Conservation (phyloP, 2,888 invertebrate genomes). For the Cactoblastis cactorum region DNA sequence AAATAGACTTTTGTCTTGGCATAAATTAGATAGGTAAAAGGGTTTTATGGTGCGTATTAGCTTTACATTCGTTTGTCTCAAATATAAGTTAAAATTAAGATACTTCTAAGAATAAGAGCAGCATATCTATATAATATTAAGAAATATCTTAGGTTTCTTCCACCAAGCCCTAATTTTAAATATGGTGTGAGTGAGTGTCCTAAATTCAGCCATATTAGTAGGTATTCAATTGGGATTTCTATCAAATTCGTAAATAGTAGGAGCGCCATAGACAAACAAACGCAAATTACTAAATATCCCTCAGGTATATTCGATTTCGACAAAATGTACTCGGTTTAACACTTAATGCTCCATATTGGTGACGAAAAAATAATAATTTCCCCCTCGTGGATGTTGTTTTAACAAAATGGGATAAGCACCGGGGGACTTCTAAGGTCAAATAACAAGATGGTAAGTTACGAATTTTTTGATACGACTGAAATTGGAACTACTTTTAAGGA, state of each 20-base stretch:
- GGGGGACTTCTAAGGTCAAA: not conserved
- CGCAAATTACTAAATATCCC: slow-evolving; percentile 6
- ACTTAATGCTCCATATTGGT: not conserved
- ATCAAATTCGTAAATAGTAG: not conserved
- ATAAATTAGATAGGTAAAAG: too few species aligned
- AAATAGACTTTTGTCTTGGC: too few species aligned
- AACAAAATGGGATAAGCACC: not conserved
- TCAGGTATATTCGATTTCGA: not conserved
- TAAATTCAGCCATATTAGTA: not conserved
- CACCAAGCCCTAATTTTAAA: too few species aligned
- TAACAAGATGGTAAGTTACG: not conserved
- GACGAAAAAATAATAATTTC: not conserved
- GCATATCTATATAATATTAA: too few species aligned
- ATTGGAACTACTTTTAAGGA: too few species aligned
- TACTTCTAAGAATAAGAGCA: too few species aligned
- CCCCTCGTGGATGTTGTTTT: not conserved
- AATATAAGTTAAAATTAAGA: too few species aligned
- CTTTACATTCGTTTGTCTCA: too few species aligned
- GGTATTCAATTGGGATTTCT: not conserved
- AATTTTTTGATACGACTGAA: too few species aligned
- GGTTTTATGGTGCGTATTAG: too few species aligned
- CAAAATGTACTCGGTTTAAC: not conserved
- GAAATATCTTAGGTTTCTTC: too few species aligned
- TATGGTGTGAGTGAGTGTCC: too few species aligned
- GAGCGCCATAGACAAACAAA: not conserved